Conservation (phyloP, 2,797 vertebrate genomes). For the Chelidonichthys spinosus region DNA sequence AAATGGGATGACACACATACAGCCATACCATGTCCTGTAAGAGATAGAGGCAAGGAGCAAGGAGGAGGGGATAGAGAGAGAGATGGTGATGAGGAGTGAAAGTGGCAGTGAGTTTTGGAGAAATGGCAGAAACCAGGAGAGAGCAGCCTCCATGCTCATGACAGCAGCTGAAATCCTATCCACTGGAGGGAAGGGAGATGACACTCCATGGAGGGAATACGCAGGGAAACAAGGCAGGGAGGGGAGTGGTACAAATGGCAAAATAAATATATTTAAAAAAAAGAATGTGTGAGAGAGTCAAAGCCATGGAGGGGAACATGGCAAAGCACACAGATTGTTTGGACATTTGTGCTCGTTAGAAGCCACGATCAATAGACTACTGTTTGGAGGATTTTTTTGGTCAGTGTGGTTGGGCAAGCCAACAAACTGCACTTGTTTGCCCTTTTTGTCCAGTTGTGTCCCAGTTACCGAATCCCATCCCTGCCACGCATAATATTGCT, state of each 20-base stretch:
- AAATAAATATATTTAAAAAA: conserved; percentile 27
- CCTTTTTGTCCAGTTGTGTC: conserved; percentile 48
- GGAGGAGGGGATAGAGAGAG: conserved; percentile 45
- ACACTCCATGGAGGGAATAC: conserved; percentile 58
- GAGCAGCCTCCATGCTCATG: conserved; percentile 63
- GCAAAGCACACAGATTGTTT: conserved; percentile 48
- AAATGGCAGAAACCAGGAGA: conserved; percentile 70
- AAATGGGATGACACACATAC: conserved; percentile 63
- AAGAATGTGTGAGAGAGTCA: conserved; percentile 34
- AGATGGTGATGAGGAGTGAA: conserved; percentile 64
- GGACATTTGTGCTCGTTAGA: conserved; percentile 50
- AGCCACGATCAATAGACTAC: conserved; percentile 41
- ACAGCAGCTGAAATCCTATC: conserved; percentile 69
- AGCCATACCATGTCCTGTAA: conserved; percentile 47
- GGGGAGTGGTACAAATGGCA: conserved; percentile 44
- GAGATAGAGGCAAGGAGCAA: conserved; percentile 50
- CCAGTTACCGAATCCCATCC: conserved; percentile 43
- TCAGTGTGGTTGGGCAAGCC: conserved; percentile 45
- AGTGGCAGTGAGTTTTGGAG: conserved; percentile 73
- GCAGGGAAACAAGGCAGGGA: conserved; percentile 27
- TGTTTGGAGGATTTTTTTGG: conserved; percentile 56
- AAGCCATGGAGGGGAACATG: conserved; percentile 20
- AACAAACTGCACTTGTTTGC: conserved; percentile 48
- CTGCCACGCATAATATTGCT: conserved; percentile 22
- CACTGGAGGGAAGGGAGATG: conserved; percentile 59